These are phyloP conservation scores for Eumaeus atala DNA, from an alignment of 1,140 invertebrate genomes.

Conservation along the genomic window DNA sequence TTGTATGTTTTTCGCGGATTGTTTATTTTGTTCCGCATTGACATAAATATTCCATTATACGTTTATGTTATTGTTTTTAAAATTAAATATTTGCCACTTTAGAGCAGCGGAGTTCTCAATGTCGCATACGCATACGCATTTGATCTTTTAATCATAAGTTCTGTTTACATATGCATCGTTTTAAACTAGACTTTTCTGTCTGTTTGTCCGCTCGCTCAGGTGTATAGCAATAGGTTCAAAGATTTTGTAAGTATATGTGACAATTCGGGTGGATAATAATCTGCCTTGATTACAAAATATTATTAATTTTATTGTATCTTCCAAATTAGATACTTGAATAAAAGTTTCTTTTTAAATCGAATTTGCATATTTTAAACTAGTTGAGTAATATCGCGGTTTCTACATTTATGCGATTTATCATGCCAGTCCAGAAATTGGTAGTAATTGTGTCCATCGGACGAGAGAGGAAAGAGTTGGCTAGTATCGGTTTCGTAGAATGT, in stretches of 20 bases:
- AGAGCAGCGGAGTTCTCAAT: too few species aligned
- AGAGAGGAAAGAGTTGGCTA: too few species aligned
- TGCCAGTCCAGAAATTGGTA: too few species aligned
- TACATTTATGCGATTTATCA: background rate
- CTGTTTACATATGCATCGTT: conserved; percentile 40
- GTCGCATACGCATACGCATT: too few species aligned
- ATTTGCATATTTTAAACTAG: conserved; percentile 11
- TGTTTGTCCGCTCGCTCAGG: conserved; percentile 65
- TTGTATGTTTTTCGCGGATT: conserved; percentile 3
- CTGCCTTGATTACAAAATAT: conserved; percentile 30
- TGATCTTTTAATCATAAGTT: too few species aligned
- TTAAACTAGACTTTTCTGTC: conserved; percentile 61
- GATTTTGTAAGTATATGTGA: conserved; percentile 60
- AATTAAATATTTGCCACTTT: too few species aligned
- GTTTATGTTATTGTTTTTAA: too few species aligned
- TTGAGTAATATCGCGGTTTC: background rate
- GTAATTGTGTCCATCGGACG: too few species aligned
- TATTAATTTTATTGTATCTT: conserved; percentile 21
- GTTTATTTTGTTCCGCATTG: background rate
- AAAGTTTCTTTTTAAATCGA: conserved; percentile 10
- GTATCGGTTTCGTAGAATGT: too few species aligned
- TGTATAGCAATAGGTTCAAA: conserved; percentile 62
- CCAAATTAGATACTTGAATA: conserved; percentile 16
- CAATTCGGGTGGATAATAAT: conserved; percentile 36
- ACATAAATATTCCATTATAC: too few species aligned